These are phyloP conservation scores for Peromyscus maniculatus DNA, from an alignment of 2,113 vertebrate genomes.

Conservation along the genomic window DNA sequence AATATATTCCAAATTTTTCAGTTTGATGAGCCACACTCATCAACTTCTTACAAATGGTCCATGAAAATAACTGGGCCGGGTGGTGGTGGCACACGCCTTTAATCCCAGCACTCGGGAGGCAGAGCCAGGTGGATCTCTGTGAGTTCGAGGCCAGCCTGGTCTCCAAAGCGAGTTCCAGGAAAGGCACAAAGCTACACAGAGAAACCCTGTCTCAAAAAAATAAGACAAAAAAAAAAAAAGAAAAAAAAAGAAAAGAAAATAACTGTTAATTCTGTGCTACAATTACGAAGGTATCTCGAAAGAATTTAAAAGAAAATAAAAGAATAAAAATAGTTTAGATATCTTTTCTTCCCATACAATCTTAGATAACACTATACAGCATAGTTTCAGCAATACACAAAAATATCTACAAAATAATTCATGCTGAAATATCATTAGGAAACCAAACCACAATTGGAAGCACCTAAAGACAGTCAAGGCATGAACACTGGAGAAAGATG, in stretches of 20 bases:
- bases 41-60: neutral
- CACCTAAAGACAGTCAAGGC: neutral
- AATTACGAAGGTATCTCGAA: neutral
- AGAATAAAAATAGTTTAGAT: constrained; percentile 3
- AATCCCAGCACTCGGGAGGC: no score
- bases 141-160: no score
- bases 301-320: neutral
- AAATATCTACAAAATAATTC: constrained; percentile 5
- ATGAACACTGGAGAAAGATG: neutral
- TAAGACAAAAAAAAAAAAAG: no score
- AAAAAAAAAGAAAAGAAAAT: no score
- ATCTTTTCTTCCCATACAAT: neutral
- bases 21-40: neutral
- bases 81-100: no score
- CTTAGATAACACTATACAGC: neutral
- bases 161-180: no score
- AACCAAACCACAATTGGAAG: constrained; percentile 18
- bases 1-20: neutral
- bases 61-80: neutral
- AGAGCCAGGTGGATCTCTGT: no score
- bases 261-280: neutral
- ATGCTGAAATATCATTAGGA: constrained; percentile 13
- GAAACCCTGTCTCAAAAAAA: no score
- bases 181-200: no score
- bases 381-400: neutral